Evolutionary conservation across 2,888 invertebrate species (phyloP), one percentile per base, ranked within the genome.

Genomic region (Ernsta delagoae): DNA sequence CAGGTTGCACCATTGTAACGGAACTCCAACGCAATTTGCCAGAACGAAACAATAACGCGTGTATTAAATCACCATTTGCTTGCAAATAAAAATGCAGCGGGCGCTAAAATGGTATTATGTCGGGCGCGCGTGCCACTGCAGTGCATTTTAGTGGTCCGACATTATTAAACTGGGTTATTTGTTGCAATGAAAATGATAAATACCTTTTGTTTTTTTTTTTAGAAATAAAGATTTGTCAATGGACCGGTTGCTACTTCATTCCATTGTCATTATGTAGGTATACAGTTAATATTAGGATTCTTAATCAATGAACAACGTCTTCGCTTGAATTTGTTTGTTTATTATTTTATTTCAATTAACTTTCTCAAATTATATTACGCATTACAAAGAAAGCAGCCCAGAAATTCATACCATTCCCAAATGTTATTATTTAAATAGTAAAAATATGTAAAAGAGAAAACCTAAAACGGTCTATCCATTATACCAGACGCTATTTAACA

Each of bases 31-130:
- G 39, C 62, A 62, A 45, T 57, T 36, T 57, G 5, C 39, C 43
- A 31, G 59, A 61, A 61, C 48, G 48, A 61, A 61, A 48, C 61
- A 61, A 62, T 62, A 62, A 62, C 53, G 50, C 53, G 50, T 53
- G 39, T 62, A 53, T 62, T 62, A 62, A 62, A 62, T 62, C 50
- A 62, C 62, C 34, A 34, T 54, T 54, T 62, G 39, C 12, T 53
- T 16, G 62, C 62, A 11, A 62, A 62, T 62, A 62, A 62, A 62
- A 62, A 50, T 62, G 50, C 50, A 36, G 62, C 34, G 62, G 48
- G 50, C 8, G 48, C 62, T 62, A 62, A 53, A 62, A 62, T 62
- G 62, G 36, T 62, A 62, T 53, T 50, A 39, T 24, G 50, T 5
- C 11, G 8, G 45, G 6, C 50, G 16, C n/a, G n/a, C 50, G 12